phyloP scores from a whole-genome alignment of 2,888 invertebrate genomes.

The Phytoseiulus persimilis region DNA sequence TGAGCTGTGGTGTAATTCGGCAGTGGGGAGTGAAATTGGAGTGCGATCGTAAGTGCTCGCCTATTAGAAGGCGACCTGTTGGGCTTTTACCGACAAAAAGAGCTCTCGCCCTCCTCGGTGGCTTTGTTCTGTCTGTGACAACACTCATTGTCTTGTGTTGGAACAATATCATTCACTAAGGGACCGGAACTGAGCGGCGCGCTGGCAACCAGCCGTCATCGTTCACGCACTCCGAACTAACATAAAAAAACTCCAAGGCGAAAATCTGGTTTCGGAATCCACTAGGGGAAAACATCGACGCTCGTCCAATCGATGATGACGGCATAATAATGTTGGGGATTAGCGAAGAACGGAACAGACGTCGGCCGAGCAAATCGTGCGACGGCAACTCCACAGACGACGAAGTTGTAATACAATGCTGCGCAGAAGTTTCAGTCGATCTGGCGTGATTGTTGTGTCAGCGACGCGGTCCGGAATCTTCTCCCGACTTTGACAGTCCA shows the following conservation, averaged over 20 bases:
- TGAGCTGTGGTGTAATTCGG: neutral
- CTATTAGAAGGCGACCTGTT: neutral
- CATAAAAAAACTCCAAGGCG: neutral
- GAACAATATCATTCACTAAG: neutral
- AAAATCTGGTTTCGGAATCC: neutral
- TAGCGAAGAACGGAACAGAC: neutral
- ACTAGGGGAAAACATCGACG: neutral
- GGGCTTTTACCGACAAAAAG: neutral
- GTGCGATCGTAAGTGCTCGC: neutral
- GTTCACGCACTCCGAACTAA: neutral
- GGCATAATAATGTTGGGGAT: neutral
- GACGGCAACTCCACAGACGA: neutral
- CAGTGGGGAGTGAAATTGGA: no score
- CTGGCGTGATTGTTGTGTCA: neutral
- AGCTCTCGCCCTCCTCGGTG: neutral
- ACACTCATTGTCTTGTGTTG: neutral
- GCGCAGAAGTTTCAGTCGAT: neutral
- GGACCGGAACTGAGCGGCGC: neutral
- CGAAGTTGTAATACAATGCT: neutral
- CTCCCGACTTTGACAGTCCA: neutral
- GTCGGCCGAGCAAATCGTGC: neutral
- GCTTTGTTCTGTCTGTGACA: neutral
- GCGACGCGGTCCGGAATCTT: neutral
- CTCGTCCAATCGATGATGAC: neutral
- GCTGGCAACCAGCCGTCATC: neutral